Percentiles rank a stretch among this genome's conserved stretches.
phyloP scores from a whole-genome alignment of 2,888 invertebrate species.

The Allolobophora icterica region DNA sequence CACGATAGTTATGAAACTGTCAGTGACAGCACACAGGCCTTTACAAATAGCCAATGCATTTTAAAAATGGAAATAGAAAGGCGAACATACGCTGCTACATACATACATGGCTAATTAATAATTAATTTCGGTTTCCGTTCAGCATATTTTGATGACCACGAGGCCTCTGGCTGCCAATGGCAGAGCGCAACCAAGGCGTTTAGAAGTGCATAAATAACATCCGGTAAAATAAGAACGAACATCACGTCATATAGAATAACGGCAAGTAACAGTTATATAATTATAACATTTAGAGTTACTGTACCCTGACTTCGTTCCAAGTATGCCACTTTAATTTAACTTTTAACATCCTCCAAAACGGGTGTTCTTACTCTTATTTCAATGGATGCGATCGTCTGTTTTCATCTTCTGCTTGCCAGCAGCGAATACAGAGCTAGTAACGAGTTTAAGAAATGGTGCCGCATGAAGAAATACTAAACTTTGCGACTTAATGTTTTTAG shows the following conservation, averaged over 20 bases:
- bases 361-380: neutral
- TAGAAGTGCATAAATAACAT: neutral
- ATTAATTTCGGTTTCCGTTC: conserved; percentile 9
- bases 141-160: conserved; percentile 23
- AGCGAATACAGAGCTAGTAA: neutral
- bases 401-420: neutral
- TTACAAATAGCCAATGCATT: neutral
- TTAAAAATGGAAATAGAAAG: conserved; percentile 12
- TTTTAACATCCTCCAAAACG: neutral
- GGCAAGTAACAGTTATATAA: neutral
- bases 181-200: neutral
- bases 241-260: neutral
- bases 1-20: too few relatives aligned
- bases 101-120: neutral
- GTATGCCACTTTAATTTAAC: neutral
- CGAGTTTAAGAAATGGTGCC: neutral
- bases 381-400: neutral
- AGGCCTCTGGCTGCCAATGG: conserved; percentile 15
- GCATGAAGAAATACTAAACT: neutral
- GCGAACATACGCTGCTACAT: neutral
- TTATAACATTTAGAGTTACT: neutral
- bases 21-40: too few relatives aligned
- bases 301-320: neutral
- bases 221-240: neutral
- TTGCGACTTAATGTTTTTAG: neutral